Base-by-base conservation (phyloP, 2,888 invertebrate species). In the Gortyna flavago region DNA sequence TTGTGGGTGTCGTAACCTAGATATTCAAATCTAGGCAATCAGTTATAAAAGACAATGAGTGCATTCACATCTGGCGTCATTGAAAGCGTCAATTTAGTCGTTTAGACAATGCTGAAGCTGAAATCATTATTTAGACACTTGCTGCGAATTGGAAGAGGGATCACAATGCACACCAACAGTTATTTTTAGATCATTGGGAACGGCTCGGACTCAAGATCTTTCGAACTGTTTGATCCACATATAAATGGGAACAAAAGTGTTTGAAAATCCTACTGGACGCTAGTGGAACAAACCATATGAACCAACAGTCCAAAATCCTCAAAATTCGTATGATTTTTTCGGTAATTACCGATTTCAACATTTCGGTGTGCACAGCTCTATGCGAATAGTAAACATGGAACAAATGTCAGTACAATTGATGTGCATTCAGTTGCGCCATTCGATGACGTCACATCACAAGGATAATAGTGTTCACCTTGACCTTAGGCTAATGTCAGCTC, bases 401-500 rank as follows among this genome's bases (percentile, higher is more conserved):
- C 72, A 72, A 85, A 81, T 86, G 82, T 82, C 79, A 81, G 70
- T 80, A 67, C 83, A 83, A 87, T 88, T 88, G 87, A 88, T 88
- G 89, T 90, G 88, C 87, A 90, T 84, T 82, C 83, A 79, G 85
- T 92, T 91, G 87, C 92, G 90, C 89, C 91, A 91, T 84, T 87
- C 68, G 66, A 79, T 87, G 81, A 85, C 84, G 83, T 94, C 93
- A 94, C 92, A 91, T 93, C 92, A 92, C 92, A 93, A 95, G 95
- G 94, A 95, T 95, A 94, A 95, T 94, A 93, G 91, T 87, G 89
- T 89, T 93, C 90, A 92, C 96, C 96, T 95, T 95, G 95, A 95
- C 95, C 95, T 95, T 95, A 94, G 90, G 90, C 93, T 93, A 94
- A 93, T 92, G 93, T 94, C 93, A 94, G 89, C 87, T 72, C 87